Evolutionary conservation across 2,888 invertebrate genomes (phyloP).

Genomic region (Leptinotarsa tumamoca): DNA sequence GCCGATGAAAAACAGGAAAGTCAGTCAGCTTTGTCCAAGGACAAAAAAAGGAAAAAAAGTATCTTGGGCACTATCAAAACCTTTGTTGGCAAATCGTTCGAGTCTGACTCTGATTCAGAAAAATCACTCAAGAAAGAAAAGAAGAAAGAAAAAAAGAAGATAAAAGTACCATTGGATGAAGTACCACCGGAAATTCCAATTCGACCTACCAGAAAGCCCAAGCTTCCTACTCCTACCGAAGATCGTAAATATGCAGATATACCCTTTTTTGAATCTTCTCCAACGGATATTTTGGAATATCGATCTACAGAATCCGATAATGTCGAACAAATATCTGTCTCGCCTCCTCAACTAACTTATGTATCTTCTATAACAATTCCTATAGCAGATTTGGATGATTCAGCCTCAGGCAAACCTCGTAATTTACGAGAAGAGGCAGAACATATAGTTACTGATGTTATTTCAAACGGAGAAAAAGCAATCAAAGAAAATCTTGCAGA

Average conservation of each 20-base stretch:
- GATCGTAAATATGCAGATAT: slow-evolving; percentile 59
- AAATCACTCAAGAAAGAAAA: slow-evolving; percentile 60
- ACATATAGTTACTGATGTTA: slow-evolving; percentile 50
- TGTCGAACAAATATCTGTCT: slow-evolving; percentile 12
- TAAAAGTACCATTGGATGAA: slow-evolving; percentile 52
- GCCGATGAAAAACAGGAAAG: slow-evolving; percentile 50
- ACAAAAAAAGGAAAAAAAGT: slow-evolving; percentile 61
- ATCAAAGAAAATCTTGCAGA: slow-evolving; percentile 36
- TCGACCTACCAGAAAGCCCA: slow-evolving; percentile 59
- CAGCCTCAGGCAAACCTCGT: slow-evolving; percentile 36
- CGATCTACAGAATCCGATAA: slow-evolving; percentile 31
- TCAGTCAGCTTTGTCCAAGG: slow-evolving; percentile 49
- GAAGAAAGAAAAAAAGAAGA: slow-evolving; percentile 55
- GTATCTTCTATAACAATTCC: slow-evolving; percentile 37
- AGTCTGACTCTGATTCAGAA: slow-evolving; percentile 65
- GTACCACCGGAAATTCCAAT: slow-evolving; percentile 53
- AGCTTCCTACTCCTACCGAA: slow-evolving; percentile 59
- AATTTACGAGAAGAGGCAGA: slow-evolving; percentile 51
- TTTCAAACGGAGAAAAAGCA: slow-evolving; percentile 41
- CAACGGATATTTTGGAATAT: slow-evolving; percentile 49
- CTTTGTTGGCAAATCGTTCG: slow-evolving; percentile 63
- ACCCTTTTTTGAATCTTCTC: slow-evolving; percentile 60
- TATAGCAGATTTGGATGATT: slow-evolving; percentile 47
- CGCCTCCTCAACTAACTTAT: slow-evolving; percentile 9
- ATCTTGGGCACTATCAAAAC: slow-evolving; percentile 65